phyloP scores from a whole-genome alignment of 2,888 invertebrate species.

The Lasioglossum lativentre region DNA sequence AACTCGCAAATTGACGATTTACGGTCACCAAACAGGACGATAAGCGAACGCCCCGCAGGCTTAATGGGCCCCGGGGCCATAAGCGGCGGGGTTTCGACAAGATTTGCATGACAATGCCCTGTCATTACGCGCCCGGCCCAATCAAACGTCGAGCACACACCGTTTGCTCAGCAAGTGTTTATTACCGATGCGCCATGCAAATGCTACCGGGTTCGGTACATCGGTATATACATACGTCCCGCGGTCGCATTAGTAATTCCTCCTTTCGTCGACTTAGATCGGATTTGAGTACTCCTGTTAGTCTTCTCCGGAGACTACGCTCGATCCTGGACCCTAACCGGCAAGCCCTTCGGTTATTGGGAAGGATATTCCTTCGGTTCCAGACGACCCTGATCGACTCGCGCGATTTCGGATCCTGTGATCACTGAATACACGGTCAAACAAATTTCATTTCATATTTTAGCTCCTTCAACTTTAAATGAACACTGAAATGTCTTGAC shows the following conservation, averaged over 20 bases:
- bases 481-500: background rate
- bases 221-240: constrained; percentile 34
- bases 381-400: background rate
- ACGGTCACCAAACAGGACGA: constrained; percentile 72
- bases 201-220: constrained; percentile 59
- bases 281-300: constrained; percentile 26
- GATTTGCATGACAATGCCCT: constrained; percentile 83
- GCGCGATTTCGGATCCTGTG: background rate
- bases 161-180: constrained; percentile 80
- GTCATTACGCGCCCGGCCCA: constrained; percentile 82
- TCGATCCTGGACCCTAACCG: constrained; percentile 8
- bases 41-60: constrained; percentile 69
- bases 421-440: background rate
- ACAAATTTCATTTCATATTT: background rate
- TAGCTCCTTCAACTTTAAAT: background rate
- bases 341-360: background rate
- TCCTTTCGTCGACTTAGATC: constrained; percentile 52
- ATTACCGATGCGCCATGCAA: constrained; percentile 74
- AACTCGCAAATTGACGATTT: constrained; percentile 73
- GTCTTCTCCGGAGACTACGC: constrained; percentile 22
- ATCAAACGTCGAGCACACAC: constrained; percentile 81
- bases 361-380: no score
- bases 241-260: constrained; percentile 68
- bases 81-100: constrained; percentile 73
- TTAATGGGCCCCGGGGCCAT: constrained; percentile 76